Percentiles rank a stretch among this genome's conserved stretches.
phyloP scores from a whole-genome alignment of 2,113 vertebrate genomes.

The Hippopotamus amphibius region DNA sequence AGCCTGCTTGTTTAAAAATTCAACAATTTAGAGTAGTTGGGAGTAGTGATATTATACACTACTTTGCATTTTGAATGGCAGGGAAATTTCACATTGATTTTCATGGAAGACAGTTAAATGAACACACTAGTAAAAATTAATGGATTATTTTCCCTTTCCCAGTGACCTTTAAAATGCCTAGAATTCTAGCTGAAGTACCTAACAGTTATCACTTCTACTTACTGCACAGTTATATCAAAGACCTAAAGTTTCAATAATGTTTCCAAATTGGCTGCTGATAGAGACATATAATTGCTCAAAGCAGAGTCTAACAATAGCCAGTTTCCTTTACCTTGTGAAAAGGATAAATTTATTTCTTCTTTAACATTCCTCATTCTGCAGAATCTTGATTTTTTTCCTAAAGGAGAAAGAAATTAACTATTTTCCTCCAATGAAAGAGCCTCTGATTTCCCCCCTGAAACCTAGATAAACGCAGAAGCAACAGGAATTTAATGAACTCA shows the following conservation, averaged over 20 bases:
- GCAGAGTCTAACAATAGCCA: not conserved
- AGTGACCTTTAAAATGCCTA: slow-evolving; percentile 56
- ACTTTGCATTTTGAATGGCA: slow-evolving; percentile 78
- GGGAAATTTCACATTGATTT: slow-evolving; percentile 79
- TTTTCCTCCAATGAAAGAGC: slow-evolving; percentile 14
- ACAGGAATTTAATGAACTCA: not conserved
- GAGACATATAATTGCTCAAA: slow-evolving; percentile 63
- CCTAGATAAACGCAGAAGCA: slow-evolving; percentile 10
- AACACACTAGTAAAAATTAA: slow-evolving; percentile 68
- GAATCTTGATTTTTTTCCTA: slow-evolving; percentile 50
- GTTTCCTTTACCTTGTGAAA: slow-evolving; percentile 32
- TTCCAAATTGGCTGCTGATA: slow-evolving; percentile 50
- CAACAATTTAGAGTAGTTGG: slow-evolving; percentile 80
- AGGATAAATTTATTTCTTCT: not conserved
- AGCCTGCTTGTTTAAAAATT: slow-evolving; percentile 76
- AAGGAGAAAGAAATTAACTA: slow-evolving; percentile 11
- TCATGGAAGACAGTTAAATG: slow-evolving; percentile 71
- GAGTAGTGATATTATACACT: slow-evolving; percentile 72
- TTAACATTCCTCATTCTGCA: not conserved
- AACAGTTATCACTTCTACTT: slow-evolving; percentile 52
- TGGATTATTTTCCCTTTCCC: slow-evolving; percentile 69
- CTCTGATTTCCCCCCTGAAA: not conserved
- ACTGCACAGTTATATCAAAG: not conserved
- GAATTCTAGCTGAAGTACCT: slow-evolving; percentile 46
- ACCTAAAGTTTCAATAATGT: slow-evolving; percentile 57